Evolutionary conservation across 2,797 vertebrate species (phyloP), one percentile per base, ranked within the genome.

Genomic region (Peromyscus eremicus): DNA sequence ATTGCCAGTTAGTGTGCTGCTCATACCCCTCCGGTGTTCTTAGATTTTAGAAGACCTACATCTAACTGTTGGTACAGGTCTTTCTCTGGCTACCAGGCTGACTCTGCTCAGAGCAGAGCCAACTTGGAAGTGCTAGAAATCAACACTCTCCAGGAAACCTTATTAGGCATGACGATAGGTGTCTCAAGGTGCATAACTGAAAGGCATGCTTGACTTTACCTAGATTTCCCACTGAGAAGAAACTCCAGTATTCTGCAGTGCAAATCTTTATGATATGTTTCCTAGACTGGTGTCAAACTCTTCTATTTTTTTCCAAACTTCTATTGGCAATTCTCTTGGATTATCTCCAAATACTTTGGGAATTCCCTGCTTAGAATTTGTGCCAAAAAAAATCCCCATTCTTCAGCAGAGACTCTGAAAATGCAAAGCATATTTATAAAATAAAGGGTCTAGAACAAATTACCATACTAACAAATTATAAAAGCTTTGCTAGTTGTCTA

Each of bases 51-150:
- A 14, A 12, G 21, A 19, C 12, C 19, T 68, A 60, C 80, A 27
- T 37, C 25, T 84, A 40, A 6, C 85, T 83, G 27, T 37, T 90
- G 23, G 43, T 8, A 21, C 2, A 40, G 7, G 34, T 11, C 7
- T 40, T 92, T 90, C 52, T 92, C 11, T 40, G 34, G 21, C 3
- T 21, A 43, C 23, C n/a, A 89, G 37, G 43, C 2, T 64, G 23
- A n/a, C 11, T 27, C 6, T 92, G 37, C 3, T 25, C 16, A n/a
- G 0, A 23, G 9, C 0, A 70, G 27, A 2, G 3, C 6, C n/a
- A 5, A 32, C 21, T 49, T 27, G 13, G 21, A 89, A 91, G 43
- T 6, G 2, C 25, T 83, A 25, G 49, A 43, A 70, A 57, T 75
- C 64, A 62, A 55, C 29, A 55, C 0, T 11, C 2, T 27, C 9